Evolutionary conservation across 2,888 invertebrate species (phyloP).

Genomic region (Romanomermis culicivorax): DNA sequence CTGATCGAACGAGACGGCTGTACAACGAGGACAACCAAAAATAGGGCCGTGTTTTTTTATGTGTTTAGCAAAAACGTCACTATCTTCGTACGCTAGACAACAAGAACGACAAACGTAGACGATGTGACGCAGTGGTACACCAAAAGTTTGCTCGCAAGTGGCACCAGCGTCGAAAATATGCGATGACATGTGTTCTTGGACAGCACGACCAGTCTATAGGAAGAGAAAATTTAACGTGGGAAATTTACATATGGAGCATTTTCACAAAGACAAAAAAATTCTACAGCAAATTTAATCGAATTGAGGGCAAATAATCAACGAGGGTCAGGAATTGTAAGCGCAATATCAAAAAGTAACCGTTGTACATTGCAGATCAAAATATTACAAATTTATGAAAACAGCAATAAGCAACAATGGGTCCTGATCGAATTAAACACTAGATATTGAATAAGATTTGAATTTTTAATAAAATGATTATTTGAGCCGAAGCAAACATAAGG

Average conservation of each 20-base stretch:
- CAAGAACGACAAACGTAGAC: conserved; percentile 8
- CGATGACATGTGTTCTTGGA: neutral
- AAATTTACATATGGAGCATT: too few species aligned
- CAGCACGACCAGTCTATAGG: neutral
- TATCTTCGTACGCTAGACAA: conserved; percentile 9
- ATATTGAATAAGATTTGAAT: too few species aligned
- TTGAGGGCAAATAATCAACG: too few species aligned
- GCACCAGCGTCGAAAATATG: conserved; percentile 7
- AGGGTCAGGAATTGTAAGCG: too few species aligned
- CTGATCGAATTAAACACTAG: too few species aligned
- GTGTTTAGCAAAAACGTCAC: neutral
- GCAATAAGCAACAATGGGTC: too few species aligned
- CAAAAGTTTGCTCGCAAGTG: conserved; percentile 1
- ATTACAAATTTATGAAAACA: too few species aligned
- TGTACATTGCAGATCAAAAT: too few species aligned
- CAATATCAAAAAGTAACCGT: too few species aligned
- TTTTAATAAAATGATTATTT: neutral
- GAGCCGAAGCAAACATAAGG: neutral
- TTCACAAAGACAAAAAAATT: too few species aligned
- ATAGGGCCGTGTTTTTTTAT: neutral
- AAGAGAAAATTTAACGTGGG: neutral
- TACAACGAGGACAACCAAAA: conserved; percentile 2
- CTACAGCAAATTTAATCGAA: too few species aligned
- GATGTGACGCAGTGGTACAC: neutral
- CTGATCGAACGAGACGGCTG: conserved; percentile 9